Base-by-base conservation (phyloP, 2,888 invertebrate species). In the Lasioglossum villosulum region DNA sequence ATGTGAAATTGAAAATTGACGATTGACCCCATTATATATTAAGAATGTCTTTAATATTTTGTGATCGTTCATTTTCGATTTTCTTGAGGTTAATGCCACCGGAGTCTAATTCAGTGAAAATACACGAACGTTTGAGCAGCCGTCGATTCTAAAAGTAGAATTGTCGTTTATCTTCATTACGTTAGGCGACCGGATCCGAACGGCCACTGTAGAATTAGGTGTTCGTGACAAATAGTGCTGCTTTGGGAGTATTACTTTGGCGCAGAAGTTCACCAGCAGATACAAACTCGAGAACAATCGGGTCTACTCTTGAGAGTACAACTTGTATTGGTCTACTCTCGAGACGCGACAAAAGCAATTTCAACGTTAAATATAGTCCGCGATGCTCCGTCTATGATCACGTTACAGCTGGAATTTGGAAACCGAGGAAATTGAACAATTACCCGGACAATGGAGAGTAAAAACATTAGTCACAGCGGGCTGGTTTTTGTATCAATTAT, bases 111-210 rank as follows among this genome's bases (percentile, higher is more conserved):
- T 37, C 23, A 34, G 37, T 23, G 34, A 23, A 68, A 68, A 23
- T 23, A 37, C 37, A 8, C 37, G 37, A 68, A 68, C 23, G 68
- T 68, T 68, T 37, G 37, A 68, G 37, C 68, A 37, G 37, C 8
- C 68, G 37, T 68, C 37, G 37, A 68, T 68, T 34, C 68, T 68
- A 34, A 37, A 68, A 37, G 23, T 68, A 37, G 34, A 68, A 68
- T 68, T 10, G 23, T 37, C 68, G 37, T 68, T 68, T 37, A 68
- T 68, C 68, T 68, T 68, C 68, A 12, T 68, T 68, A 68, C 37
- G 23, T 68, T 68, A 8, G 23, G 23, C 68, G 34, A 68, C 10
- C 19, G 37, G 66, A 37, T 68, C 66, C 66, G 23, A 37, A 68
- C 4, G 66, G 66, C 66, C 23, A 68, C 23, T 37, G 23, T 68